Conservation (phyloP, 2,797 vertebrate genomes). For the Florisuga fusca region DNA sequence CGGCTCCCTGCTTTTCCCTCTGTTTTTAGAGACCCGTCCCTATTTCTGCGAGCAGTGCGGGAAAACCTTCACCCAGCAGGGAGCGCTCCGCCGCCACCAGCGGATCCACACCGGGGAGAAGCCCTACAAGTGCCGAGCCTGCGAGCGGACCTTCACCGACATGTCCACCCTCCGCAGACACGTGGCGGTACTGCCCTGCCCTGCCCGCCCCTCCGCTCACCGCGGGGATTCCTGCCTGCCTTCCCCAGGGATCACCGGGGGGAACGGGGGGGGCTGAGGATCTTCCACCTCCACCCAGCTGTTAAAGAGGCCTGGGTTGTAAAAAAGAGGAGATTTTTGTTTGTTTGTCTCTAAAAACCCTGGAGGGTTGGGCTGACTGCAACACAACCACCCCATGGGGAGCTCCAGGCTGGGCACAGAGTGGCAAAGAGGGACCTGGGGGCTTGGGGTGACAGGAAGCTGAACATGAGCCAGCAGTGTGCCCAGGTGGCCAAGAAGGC, state of each 20-base stretch:
- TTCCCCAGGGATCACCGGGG: not conserved
- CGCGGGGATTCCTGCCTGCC: fast-evolving
- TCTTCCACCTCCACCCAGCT: no score
- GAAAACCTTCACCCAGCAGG: conserved; percentile 76
- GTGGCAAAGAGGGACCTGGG: no score
- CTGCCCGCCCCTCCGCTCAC: not conserved
- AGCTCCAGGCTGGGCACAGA: no score
- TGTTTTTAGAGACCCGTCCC: conserved; percentile 60
- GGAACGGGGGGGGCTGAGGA: no score
- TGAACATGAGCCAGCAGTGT: no score
- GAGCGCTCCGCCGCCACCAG: conserved; percentile 75
- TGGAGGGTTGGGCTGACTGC: no score
- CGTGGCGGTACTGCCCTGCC: conserved; percentile 36
- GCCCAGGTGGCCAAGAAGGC: no score
- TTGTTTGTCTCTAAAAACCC: no score
- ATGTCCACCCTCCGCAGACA: conserved; percentile 75
- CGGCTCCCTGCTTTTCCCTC: not conserved
- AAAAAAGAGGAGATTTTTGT: no score
- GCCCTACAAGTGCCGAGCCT: conserved; percentile 74
- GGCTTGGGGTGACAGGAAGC: no score
- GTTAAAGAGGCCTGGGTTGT: not conserved
- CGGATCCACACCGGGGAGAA: conserved; percentile 76
- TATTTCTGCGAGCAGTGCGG: conserved; percentile 78
- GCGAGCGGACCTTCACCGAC: conserved; percentile 72
- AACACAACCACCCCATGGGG: no score